Evolutionary conservation across 2,113 vertebrate species (phyloP).

Genomic region (Aix galericulata): DNA sequence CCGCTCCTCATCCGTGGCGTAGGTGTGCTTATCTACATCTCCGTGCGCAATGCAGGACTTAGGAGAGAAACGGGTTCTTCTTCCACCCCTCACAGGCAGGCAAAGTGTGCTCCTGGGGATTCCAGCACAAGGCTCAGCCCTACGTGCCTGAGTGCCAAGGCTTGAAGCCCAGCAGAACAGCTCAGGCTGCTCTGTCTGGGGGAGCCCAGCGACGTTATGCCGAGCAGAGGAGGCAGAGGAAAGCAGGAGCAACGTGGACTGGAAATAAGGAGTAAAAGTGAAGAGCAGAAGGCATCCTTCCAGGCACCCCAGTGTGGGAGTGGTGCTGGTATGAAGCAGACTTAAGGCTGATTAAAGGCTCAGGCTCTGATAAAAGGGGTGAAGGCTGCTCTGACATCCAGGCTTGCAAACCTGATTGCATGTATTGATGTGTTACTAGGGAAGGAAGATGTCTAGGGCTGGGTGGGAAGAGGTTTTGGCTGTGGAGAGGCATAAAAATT

Average conservation of each 20-base stretch:
- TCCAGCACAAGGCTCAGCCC: background rate
- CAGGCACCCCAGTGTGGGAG: background rate
- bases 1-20: background rate
- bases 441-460: background rate
- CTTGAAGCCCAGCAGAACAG: background rate
- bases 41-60: background rate
- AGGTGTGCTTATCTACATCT: background rate
- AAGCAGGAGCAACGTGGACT: background rate
- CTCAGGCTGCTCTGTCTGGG: background rate
- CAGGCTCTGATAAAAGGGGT: background rate
- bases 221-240: background rate
- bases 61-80: accelerated
- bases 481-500: background rate
- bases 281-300: background rate
- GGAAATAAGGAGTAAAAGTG: background rate
- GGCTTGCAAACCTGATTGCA: background rate
- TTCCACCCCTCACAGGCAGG: background rate
- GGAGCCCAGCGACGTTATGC: background rate
- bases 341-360: background rate
- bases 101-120: background rate
- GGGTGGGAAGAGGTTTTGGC: background rate
- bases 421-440: background rate
- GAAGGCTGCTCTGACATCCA: background rate
- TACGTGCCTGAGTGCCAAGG: background rate
- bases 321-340: background rate